These are phyloP conservation scores for Priocnemis perturbator DNA, from an alignment of 2,888 invertebrate genomes.

Conservation along the genomic window DNA sequence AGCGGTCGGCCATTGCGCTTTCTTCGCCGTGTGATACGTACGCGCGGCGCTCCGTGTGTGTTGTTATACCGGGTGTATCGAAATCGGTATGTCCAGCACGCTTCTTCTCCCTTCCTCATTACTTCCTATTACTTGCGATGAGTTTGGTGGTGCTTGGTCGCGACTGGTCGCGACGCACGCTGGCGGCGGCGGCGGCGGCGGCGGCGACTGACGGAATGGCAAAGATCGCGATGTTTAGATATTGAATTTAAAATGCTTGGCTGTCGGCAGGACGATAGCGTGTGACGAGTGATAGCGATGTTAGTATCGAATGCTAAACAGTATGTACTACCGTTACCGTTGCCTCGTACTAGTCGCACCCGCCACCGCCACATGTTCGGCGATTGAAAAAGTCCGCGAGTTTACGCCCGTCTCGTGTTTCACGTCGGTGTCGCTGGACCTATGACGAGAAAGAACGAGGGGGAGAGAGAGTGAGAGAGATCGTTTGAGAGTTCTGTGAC, in stretches of 20 bases:
- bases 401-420: constrained; percentile 7
- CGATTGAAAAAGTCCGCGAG: constrained; percentile 10
- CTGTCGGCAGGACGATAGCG: no score
- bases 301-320: no score
- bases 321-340: no score
- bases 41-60: constrained; percentile 16
- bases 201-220: no score
- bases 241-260: no score
- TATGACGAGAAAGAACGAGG: not conserved
- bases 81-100: constrained; percentile 13
- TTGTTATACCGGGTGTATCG: constrained; percentile 38
- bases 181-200: no score
- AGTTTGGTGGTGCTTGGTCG: no score
- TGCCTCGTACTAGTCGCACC: not conserved
- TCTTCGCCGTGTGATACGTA: constrained; percentile 36
- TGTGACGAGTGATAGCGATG: no score
- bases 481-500: constrained; percentile 13
- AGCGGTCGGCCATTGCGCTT: constrained; percentile 67
- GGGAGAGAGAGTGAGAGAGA: not conserved
- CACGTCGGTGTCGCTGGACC: not conserved
- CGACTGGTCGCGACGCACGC: no score
- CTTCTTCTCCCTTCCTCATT: no score
- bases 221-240: no score
- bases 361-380: not conserved
- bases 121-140: no score